A percentile compares a stretch with the other conserved stretches of the same genome.
phyloP scores from a whole-genome alignment of 2,888 invertebrate genomes.

The Lamproptera curius region DNA sequence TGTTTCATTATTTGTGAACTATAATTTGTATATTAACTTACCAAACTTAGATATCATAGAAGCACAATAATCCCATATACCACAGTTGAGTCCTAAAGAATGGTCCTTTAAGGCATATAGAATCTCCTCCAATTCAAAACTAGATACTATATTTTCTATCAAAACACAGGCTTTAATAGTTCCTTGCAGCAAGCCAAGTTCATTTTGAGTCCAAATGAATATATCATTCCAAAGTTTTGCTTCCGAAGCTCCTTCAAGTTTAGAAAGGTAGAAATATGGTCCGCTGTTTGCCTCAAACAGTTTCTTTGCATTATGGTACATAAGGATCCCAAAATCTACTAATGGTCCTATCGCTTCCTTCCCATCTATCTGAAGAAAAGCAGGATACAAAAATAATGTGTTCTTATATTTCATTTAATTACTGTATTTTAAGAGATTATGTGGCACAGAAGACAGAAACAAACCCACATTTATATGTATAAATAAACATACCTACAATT shows the following conservation, averaged over 20 bases:
- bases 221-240: constrained; percentile 84
- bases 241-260: constrained; percentile 81
- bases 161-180: constrained; percentile 84
- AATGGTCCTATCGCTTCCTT: constrained; percentile 81
- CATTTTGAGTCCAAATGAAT: constrained; percentile 79
- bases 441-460: too few relatives aligned
- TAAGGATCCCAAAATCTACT: constrained; percentile 83
- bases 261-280: constrained; percentile 85
- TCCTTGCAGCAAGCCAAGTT: constrained; percentile 76
- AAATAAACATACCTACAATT: too few relatives aligned
- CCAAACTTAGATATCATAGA: constrained; percentile 82
- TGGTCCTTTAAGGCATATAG: constrained; percentile 81
- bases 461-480: too few relatives aligned
- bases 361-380: constrained; percentile 69
- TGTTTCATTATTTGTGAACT: not conserved
- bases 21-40: constrained; percentile 37
- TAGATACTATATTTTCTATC: constrained; percentile 83
- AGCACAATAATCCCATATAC: constrained; percentile 86
- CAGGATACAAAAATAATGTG: too few relatives aligned
- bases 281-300: constrained; percentile 77
- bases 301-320: constrained; percentile 80
- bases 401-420: too few relatives aligned
- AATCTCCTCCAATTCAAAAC: constrained; percentile 84
- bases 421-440: too few relatives aligned
- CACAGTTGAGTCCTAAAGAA: constrained; percentile 84